These are phyloP conservation scores for Cyrtonyx montezumae DNA, from an alignment of 2,113 vertebrate species.

Conservation along the genomic window DNA sequence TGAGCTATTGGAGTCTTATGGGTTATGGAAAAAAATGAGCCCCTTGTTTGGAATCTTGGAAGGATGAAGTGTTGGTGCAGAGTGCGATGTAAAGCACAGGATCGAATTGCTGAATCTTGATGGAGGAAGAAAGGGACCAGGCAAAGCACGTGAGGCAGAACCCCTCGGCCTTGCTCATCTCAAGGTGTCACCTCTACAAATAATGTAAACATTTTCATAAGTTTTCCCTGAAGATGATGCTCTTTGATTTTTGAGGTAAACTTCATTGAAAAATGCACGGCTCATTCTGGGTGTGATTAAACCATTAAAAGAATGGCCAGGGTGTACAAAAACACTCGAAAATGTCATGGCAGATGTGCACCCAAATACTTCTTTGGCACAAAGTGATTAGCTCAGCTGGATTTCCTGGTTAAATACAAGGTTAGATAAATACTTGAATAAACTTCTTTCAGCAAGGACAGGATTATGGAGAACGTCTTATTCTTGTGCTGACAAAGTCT, in stretches of 20 bases:
- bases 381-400: slow-evolving; percentile 66
- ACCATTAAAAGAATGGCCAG: slow-evolving; percentile 27
- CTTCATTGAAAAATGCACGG: slow-evolving; percentile 2
- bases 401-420: slow-evolving; percentile 78
- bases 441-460: slow-evolving; percentile 59
- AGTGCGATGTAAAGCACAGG: background rate
- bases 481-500: slow-evolving; percentile 38
- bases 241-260: slow-evolving; percentile 52
- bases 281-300: slow-evolving; percentile 31
- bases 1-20: background rate
- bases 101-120: background rate
- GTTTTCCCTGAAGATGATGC: background rate
- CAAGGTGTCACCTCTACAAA: background rate
- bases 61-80: background rate
- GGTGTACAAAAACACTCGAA: background rate
- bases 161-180: background rate
- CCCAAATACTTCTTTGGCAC: slow-evolving; percentile 63
- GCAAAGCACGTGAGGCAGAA: background rate
- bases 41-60: background rate
- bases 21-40: background rate
- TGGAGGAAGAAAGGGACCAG: background rate
- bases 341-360: slow-evolving; percentile 45
- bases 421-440: slow-evolving; percentile 76
- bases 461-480: slow-evolving; percentile 32
- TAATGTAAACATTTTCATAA: background rate